A percentile compares a stretch with the other conserved stretches of the same genome.
Evolutionary conservation across 2,113 vertebrate species (phyloP).

Genomic region (Lucifuga dentata): DNA sequence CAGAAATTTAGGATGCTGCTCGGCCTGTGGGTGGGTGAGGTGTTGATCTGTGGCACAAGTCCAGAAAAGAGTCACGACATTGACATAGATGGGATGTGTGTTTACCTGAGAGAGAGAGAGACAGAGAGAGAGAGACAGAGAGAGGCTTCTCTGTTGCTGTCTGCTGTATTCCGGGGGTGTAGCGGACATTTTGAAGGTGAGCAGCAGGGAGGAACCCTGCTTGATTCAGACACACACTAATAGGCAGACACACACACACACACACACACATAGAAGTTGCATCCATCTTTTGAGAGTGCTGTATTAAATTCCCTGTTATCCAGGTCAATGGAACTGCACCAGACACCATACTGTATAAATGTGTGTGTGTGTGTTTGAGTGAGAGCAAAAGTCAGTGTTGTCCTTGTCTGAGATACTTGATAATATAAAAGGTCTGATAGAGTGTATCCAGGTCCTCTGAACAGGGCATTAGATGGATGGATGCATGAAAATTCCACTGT

Average conservation of each 20-base stretch:
- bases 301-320: background rate
- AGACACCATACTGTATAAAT: background rate
- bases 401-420: too few relatives aligned
- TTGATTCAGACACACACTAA: constrained; percentile 3
- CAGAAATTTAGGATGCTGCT: too few relatives aligned
- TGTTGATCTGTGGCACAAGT: constrained; percentile 7
- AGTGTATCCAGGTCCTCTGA: too few relatives aligned
- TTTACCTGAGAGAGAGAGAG: background rate
- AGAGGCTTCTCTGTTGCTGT: background rate
- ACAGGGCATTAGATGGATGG: too few relatives aligned
- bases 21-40: constrained; percentile 35
- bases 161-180: background rate
- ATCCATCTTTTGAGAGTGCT: background rate
- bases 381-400: too few relatives aligned
- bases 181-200: constrained; percentile 68
- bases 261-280: background rate
- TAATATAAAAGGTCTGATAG: too few relatives aligned
- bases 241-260: constrained; percentile 3
- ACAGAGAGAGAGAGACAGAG: background rate
- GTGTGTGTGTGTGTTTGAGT: constrained; percentile 7
- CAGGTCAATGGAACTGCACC: background rate
- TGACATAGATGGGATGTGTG: constrained; percentile 8
- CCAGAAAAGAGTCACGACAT: constrained; percentile 49
- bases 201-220: constrained; percentile 19
- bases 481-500: too few relatives aligned